Evolutionary conservation across 2,888 invertebrate genomes (phyloP), one percentile per base, ranked within the genome.

Genomic region (Thelaira solivaga): DNA sequence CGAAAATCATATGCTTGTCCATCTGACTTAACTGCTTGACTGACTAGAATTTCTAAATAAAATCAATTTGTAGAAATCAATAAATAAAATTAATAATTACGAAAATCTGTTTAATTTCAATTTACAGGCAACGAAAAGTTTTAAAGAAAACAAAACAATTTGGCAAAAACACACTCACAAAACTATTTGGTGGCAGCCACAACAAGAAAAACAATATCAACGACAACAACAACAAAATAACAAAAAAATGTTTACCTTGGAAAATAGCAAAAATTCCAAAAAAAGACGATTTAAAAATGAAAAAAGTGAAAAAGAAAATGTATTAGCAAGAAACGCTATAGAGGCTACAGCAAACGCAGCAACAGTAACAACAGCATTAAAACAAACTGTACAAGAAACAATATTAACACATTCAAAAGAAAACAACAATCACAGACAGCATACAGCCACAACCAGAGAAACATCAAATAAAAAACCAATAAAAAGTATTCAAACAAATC

Each of bases 401-500:
- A 49, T 55, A 22, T 34, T 64, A 13, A 16, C 16, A 39, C 3
- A 39, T 49, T 31, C 22, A 53, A 18, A 43, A 22, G 34, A 36
- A 39, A 47, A 41, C 36, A 43, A 24, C 31, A 0, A 36, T 8
- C 20, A 24, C 16, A 65, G 22, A 51, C 67, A 26, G 45, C 49
- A 61, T 36, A 39, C 26, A 31, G 36, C 22, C 47, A 34, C 36
- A 51, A 7, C 43, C 53, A 4, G 57, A 55, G 11, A 61, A 55
- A 31, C 18, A 57, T 51, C 29, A 53, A 3, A 41, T n/a, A 64
- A 53, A 57, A 74, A 78, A 69, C 61, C 78, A 65, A 74, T 61
- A 41, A 78, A 74, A 78, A 78, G 78, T 78, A 78, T 78, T 78
- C 74, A 64, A n/a, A n/a, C n/a, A 68, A 75, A 62, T 59, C 49